phyloP scores from a whole-genome alignment of 2,888 invertebrate genomes.

The Tolmerus cingulatus region DNA sequence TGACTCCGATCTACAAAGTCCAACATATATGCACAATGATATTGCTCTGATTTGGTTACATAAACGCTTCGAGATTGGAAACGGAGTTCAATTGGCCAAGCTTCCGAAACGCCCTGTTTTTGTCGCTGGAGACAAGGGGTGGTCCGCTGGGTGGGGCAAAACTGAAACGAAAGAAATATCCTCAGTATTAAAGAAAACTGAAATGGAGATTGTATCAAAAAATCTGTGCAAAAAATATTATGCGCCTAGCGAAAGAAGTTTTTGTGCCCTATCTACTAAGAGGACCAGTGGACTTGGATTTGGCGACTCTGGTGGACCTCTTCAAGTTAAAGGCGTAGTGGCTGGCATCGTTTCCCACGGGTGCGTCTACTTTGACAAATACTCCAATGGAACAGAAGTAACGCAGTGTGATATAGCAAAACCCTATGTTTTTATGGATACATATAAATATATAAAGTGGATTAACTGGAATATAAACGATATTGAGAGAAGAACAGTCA shows the following conservation, averaged over 20 bases:
- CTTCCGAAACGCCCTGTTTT: not conserved
- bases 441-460: not conserved
- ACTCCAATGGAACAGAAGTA: not conserved
- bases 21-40: not conserved
- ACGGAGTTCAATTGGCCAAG: not conserved
- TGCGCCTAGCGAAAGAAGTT: not conserved
- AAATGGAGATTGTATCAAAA: not conserved
- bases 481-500: not conserved
- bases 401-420: not conserved
- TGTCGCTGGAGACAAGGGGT: not conserved
- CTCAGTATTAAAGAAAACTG: not conserved
- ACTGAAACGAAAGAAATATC: not conserved
- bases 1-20: not conserved
- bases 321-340: not conserved
- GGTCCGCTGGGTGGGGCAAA: not conserved
- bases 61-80: not conserved
- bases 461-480: not conserved
- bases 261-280: not conserved
- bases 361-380: not conserved
- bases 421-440: not conserved
- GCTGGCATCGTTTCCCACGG: not conserved
- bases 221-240: not conserved
- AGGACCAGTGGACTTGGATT: not conserved
- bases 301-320: slow-evolving; percentile 1
- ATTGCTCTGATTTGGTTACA: not conserved